Percentiles rank a stretch among this genome's conserved stretches.
phyloP scores from a whole-genome alignment of 2,797 vertebrate genomes.

The Rhynchotus rufescens region DNA sequence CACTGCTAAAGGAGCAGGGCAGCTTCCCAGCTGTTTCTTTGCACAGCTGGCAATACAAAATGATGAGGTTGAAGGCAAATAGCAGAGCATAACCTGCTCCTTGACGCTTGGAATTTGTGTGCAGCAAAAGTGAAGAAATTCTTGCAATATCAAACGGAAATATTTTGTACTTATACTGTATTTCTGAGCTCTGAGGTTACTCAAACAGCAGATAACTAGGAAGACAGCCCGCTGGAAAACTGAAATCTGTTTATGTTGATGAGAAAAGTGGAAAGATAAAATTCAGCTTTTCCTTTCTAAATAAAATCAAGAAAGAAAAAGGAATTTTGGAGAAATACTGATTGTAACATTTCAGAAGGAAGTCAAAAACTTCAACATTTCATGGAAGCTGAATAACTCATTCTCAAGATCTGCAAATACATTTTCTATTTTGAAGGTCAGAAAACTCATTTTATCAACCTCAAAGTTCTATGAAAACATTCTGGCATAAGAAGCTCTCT shows the following conservation, averaged over 20 bases:
- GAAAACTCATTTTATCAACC: neutral
- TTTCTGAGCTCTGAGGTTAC: neutral
- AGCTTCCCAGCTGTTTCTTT: conserved; percentile 1
- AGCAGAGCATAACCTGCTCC: neutral
- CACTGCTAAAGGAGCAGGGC: neutral
- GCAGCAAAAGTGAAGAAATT: neutral
- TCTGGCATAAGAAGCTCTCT: neutral
- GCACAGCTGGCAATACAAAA: conserved; percentile 18
- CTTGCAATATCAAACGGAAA: neutral
- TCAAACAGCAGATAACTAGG: neutral
- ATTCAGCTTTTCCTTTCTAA: conserved; percentile 24
- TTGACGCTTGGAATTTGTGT: neutral
- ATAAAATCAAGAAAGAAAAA: neutral
- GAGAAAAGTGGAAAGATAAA: neutral
- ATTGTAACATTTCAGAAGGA: conserved; percentile 16
- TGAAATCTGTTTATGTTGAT: neutral
- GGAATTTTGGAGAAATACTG: neutral
- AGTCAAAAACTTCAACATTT: neutral
- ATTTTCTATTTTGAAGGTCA: neutral
- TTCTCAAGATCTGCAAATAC: neutral
- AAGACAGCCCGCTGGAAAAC: neutral
- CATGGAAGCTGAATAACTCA: neutral
- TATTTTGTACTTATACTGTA: neutral
- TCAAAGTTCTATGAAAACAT: neutral
- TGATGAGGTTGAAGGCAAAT: neutral